phyloP scores from a whole-genome alignment of 2,113 vertebrate genomes.

The Tautogolabrus adspersus region DNA sequence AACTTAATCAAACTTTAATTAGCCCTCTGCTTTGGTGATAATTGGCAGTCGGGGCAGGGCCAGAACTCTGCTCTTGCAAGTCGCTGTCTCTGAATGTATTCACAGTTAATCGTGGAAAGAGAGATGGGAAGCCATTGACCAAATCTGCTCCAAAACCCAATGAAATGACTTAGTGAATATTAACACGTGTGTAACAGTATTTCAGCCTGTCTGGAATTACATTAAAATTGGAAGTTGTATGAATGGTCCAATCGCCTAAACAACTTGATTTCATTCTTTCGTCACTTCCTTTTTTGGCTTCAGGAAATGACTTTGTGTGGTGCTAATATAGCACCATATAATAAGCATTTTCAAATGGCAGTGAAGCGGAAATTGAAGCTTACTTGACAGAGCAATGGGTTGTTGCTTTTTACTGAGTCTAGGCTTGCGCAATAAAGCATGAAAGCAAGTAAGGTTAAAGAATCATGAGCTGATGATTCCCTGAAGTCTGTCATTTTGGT shows the following conservation, averaged over 20 bases:
- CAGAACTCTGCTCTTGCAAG: constrained; percentile 54
- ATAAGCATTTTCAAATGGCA: background rate
- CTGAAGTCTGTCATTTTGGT: background rate
- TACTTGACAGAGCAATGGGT: background rate
- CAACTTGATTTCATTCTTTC: background rate
- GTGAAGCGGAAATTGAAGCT: background rate
- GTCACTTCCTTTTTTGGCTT: background rate
- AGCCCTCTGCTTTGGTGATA: constrained; percentile 80
- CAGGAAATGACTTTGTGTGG: background rate
- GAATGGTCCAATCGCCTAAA: background rate
- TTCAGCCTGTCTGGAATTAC: background rate
- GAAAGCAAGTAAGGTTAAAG: background rate
- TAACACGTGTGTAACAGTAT: background rate
- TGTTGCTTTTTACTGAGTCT: background rate
- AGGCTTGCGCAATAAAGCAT: too few relatives aligned
- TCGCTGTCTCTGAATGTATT: constrained; percentile 48
- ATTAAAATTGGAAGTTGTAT: background rate
- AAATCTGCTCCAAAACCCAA: constrained; percentile 29
- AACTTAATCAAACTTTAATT: constrained; percentile 86
- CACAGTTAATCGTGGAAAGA: constrained; percentile 54
- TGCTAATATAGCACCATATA: background rate
- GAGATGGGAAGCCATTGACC: constrained; percentile 10
- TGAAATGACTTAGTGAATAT: background rate
- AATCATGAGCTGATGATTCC: background rate
- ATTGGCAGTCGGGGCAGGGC: constrained; percentile 77